Evolutionary conservation across 2,113 vertebrate species (phyloP), one percentile per base, ranked within the genome.

Genomic region (Laticauda colubrina): DNA sequence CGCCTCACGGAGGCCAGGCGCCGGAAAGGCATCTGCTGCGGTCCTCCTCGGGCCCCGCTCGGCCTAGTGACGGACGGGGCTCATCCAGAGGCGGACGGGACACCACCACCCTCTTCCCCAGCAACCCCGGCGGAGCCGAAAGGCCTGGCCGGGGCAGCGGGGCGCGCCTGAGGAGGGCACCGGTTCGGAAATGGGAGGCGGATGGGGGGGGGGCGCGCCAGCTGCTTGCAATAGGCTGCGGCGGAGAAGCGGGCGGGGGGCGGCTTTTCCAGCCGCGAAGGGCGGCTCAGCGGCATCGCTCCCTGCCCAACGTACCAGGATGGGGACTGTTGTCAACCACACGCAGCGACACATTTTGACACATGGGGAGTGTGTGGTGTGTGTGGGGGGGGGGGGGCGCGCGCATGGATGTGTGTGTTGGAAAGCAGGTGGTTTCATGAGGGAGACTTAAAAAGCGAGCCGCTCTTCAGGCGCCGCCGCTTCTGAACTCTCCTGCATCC

Each of bases 341-440:
- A 18, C 15, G 1, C n/a, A 0, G 2, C 2, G 12, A 2, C n/a
- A 12, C 29, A n/a, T 69, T 69, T 34, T 0, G 29, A 29, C 34
- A 14, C 29, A 34, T 2, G 23, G 85, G 3, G 1, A n/a, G 85
- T 12, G 45, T 12, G 45, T 26, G 43, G 43, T 3, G 9, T 12
- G 2, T 4, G 7, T 24, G 21, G 20, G 34, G 2, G 1, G 3
- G 4, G 9, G 21, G 1, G 10, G 0, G n/a, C 34, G 43, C 1
- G 45, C 4, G 39, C 1, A 14, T 26, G 85, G 21, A 4, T 85
- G 81, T 5, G 85, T 26, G 85, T 29, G 26, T 14, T n/a, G 86
- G 2, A 54, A 87, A 87, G 51, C 48, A 87, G 23, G 23, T 23
- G 45, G 18, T 14, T 75, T 34, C 14, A 8, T 3, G 14, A 3